Evolutionary conservation across 2,888 invertebrate species (phyloP).

Genomic region (Hypercompe scribonia): DNA sequence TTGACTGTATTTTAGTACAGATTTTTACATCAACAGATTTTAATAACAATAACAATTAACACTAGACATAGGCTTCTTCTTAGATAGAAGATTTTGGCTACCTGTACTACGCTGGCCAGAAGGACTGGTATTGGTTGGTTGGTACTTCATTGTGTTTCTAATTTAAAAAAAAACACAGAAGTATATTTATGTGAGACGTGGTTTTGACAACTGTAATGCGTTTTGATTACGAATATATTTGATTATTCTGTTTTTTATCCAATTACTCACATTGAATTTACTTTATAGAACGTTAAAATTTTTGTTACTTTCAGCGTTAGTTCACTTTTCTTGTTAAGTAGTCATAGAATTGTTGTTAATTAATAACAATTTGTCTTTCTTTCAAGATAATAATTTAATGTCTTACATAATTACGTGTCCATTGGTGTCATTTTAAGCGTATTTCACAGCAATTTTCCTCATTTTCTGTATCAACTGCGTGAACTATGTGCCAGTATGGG

Average conservation of each 20-base stretch:
- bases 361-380: neutral
- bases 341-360: neutral
- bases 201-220: neutral
- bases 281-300: no score
- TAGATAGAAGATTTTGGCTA: no score
- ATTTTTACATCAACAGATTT: neutral
- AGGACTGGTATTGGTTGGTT: no score
- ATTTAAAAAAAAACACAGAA: no score
- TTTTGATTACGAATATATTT: no score
- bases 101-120: no score
- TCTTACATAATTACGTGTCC: neutral
- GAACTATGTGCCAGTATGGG: conserved; percentile 58
- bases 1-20: neutral
- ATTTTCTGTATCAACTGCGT: conserved; percentile 40
- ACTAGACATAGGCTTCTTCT: no score
- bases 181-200: no score
- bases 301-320: neutral
- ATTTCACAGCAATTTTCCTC: conserved; percentile 23
- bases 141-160: no score
- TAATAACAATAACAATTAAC: no score
- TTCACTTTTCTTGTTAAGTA: neutral
- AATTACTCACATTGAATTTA: no score
- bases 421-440: neutral
- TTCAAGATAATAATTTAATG: neutral
- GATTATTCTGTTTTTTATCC: no score